These are phyloP conservation scores for Agriopis marginaria DNA, from an alignment of 2,888 invertebrate genomes.

Conservation along the genomic window DNA sequence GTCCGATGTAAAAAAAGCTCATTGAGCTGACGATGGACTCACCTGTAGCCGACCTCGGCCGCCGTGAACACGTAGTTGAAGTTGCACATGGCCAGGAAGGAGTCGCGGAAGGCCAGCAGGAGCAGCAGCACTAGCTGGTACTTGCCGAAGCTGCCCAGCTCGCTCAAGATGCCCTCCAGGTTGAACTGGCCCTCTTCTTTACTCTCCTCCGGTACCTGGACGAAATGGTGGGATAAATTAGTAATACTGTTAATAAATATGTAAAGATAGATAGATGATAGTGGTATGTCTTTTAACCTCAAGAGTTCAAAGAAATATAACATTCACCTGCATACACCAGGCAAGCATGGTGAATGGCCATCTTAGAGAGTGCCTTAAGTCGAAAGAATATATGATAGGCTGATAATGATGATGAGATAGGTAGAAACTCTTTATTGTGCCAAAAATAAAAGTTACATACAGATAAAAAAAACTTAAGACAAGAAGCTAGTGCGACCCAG, in stretches of 20 bases:
- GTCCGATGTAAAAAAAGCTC: background rate
- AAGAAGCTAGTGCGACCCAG: no score
- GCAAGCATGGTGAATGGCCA: no score
- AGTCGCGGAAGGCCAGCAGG: conserved; percentile 84
- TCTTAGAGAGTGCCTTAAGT: no score
- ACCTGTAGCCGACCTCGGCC: conserved; percentile 85
- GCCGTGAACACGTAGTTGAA: conserved; percentile 86
- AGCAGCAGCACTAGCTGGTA: conserved; percentile 84
- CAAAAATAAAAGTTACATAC: no score
- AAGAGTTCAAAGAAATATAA: no score
- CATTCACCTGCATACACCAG: no score
- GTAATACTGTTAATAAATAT: no score
- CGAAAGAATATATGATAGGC: no score
- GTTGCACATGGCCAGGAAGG: conserved; percentile 84
- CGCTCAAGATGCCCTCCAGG: conserved; percentile 80
- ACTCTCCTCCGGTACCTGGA: conserved; percentile 26
- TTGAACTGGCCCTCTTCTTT: conserved; percentile 62
- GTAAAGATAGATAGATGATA: background rate
- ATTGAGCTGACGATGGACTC: background rate
- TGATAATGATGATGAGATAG: no score
- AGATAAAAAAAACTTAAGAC: no score
- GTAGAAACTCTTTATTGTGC: no score
- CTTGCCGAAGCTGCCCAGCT: conserved; percentile 86
- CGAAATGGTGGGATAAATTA: background rate
- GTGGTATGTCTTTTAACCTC: background rate